phyloP scores from a whole-genome alignment of 2,113 vertebrate genomes.

The Crocuta crocuta region DNA sequence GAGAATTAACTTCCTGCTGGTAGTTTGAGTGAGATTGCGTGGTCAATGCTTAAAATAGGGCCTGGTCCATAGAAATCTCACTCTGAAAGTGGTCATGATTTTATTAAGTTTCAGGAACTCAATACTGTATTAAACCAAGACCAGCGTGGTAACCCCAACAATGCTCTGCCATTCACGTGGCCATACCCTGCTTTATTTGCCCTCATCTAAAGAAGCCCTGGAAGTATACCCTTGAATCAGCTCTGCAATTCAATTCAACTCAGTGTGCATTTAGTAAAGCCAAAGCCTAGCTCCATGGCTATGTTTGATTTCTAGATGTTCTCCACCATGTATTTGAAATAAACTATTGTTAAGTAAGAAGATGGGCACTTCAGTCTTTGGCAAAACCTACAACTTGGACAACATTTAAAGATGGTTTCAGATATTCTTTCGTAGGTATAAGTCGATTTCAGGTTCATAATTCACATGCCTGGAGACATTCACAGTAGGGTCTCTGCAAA shows the following conservation, averaged over 20 bases:
- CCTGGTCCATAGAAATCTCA: neutral
- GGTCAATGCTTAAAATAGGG: neutral
- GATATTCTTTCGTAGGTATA: neutral
- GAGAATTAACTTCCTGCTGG: neutral
- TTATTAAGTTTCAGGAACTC: neutral
- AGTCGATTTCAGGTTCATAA: neutral
- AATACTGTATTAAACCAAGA: neutral
- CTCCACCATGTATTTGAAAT: neutral
- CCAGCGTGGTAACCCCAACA: too few species aligned
- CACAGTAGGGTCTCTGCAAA: neutral
- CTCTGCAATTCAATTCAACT: neutral
- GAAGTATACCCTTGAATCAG: neutral
- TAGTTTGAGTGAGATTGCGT: neutral
- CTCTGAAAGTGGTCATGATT: rapidly evolving
- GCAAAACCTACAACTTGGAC: neutral
- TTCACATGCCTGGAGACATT: neutral
- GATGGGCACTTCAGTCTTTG: neutral
- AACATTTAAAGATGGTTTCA: neutral
- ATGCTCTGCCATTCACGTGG: neutral
- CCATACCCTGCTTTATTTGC: neutral
- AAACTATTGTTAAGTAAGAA: neutral
- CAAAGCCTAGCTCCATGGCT: neutral
- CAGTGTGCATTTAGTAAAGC: neutral
- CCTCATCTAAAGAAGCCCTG: neutral
- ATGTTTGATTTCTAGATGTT: neutral